Evolutionary conservation across 1,140 invertebrate species (phyloP), one percentile per base, ranked within the genome.

Genomic region (Eulimnadia texana): DNA sequence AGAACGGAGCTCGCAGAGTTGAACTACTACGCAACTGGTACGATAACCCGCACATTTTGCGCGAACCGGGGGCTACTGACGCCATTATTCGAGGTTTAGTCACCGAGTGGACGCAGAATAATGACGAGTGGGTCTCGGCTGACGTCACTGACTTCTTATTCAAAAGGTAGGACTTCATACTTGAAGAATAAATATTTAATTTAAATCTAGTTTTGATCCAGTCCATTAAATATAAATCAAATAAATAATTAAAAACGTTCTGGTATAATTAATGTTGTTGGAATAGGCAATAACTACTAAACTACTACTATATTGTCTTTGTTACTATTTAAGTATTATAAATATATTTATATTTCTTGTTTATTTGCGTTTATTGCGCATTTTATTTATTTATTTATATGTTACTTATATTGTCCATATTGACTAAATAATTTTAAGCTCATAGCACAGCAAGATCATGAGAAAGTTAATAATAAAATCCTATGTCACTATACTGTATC

Each of bases 91-190:
- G 50, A 61, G 62, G 62, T 3, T 22, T 63, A 23, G 33, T 58
- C 3, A 49, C 52, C 3, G 55, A 63, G 29, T 58, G 62, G 33
- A 19, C 29, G 33, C 66, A 67, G 54, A 27, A 49, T 3, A 62
- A 63, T 13, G 64, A 67, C 52, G 59, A 57, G 13, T 64, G 64
- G 54, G 62, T 68, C 9, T 63, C 63, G 11, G 53, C 59, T 25
- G 67, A 68, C 13, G 51, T 68, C n/a, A 64, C 63, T 9, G 64
- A 68, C 54, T 64, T 67, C 50, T 58, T 67, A 1, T 67, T 68
- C 66, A 63, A 67, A 57, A 59, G 60, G 28, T 54, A 53, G 16
- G n/a, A n/a, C n/a, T 10, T 9, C 3, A n/a, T n/a, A n/a, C n/a
- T n/a, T n/a, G n/a, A n/a, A n/a, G n/a, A n/a, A n/a, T n/a, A n/a